Conservation (phyloP, 2,888 invertebrate species). For the Erebia aethiops region DNA sequence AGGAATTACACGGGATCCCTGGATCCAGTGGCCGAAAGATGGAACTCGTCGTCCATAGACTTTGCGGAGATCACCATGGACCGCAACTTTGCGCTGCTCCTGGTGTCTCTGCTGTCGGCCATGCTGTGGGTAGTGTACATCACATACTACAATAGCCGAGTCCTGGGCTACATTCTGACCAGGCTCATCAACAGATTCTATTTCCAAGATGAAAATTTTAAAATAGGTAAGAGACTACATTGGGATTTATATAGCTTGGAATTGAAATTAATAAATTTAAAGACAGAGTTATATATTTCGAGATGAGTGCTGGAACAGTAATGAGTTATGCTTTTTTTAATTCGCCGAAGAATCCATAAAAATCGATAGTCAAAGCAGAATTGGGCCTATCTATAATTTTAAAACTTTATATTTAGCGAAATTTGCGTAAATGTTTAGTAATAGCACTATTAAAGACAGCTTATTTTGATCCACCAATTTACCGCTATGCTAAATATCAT, state of each 20-base stretch:
- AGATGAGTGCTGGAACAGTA: too few relatives aligned
- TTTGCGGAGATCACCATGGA: slow-evolving; percentile 88
- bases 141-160: slow-evolving; percentile 96
- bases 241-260: too few relatives aligned
- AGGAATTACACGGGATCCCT: slow-evolving; percentile 66
- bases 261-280: too few relatives aligned
- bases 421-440: background rate
- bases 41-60: slow-evolving; percentile 84
- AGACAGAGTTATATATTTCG: too few relatives aligned
- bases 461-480: slow-evolving; percentile 26
- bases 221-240: slow-evolving; percentile 86
- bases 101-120: slow-evolving; percentile 91
- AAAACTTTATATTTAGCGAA: background rate
- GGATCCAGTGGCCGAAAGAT: slow-evolving; percentile 73
- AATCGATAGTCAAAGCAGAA: too few relatives aligned
- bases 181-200: slow-evolving; percentile 94
- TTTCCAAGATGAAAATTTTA: slow-evolving; percentile 92
- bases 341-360: too few relatives aligned
- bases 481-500: slow-evolving; percentile 24
- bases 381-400: background rate
- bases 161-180: slow-evolving; percentile 95
- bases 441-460: slow-evolving; percentile 23
- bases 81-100: slow-evolving; percentile 88
- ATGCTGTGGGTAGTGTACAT: slow-evolving; percentile 97
- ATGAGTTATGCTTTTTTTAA: too few relatives aligned